Percentiles rank a stretch among this genome's conserved stretches.
phyloP scores from a whole-genome alignment of 2,113 vertebrate genomes.

The Drymodes brunneopygia region DNA sequence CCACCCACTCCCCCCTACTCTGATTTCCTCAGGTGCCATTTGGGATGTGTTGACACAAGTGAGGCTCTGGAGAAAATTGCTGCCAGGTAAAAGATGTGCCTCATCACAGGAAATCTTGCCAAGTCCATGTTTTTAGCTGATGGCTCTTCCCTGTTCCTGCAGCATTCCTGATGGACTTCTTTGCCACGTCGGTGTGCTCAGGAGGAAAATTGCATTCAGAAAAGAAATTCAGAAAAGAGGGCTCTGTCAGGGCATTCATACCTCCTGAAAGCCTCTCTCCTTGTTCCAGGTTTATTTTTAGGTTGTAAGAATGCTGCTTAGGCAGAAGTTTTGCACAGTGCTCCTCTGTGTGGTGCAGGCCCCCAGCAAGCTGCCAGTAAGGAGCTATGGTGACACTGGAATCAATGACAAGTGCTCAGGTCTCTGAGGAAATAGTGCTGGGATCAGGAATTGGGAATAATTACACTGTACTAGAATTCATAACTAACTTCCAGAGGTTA shows the following conservation, averaged over 20 bases:
- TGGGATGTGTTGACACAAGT: not conserved
- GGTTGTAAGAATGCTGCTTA: not conserved
- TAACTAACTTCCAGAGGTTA: constrained; percentile 34
- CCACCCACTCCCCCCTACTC: too few relatives aligned
- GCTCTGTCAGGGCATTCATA: not conserved
- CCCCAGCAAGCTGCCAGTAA: not conserved
- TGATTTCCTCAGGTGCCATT: not conserved
- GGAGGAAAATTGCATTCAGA: not conserved
- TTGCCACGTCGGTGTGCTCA: not conserved
- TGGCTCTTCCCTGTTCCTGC: not conserved
- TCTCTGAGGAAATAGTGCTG: not conserved
- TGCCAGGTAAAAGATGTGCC: not conserved
- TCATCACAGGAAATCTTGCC: not conserved
- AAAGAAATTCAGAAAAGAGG: not conserved
- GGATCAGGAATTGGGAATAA: constrained; percentile 30
- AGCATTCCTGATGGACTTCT: not conserved
- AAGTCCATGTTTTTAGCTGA: not conserved
- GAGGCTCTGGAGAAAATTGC: not conserved
- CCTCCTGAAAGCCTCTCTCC: not conserved
- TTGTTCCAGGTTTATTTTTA: not conserved
- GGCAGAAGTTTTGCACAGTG: not conserved
- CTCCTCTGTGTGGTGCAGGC: not conserved
- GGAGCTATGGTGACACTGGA: not conserved
- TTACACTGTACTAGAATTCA: constrained; percentile 5
- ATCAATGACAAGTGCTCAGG: not conserved